Percentiles rank a stretch among this genome's conserved stretches.
phyloP scores from a whole-genome alignment of 2,113 vertebrate genomes.

The Coregonus clupeaformis region DNA sequence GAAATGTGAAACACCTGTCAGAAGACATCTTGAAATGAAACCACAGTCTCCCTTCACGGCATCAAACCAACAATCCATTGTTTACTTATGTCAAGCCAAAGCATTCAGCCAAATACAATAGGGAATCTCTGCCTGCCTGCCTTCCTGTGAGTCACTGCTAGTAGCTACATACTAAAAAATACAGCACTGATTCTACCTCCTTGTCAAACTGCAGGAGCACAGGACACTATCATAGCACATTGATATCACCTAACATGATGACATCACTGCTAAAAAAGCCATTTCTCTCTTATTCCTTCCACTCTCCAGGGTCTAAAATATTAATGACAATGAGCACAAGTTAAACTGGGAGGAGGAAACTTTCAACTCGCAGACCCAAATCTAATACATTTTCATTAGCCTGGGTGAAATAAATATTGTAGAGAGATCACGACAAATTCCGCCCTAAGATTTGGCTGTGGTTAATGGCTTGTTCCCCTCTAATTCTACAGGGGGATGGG shows the following conservation, averaged over 20 bases:
- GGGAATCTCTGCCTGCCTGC: not conserved
- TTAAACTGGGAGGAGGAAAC: not conserved
- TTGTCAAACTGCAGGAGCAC: too few relatives aligned
- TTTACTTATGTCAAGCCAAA: conserved; percentile 48
- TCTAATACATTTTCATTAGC: conserved; percentile 55
- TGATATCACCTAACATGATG: conserved; percentile 29
- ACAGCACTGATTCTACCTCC: too few relatives aligned
- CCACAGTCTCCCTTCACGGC: conserved; percentile 42
- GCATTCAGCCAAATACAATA: conserved; percentile 47
- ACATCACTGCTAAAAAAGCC: conserved; percentile 22
- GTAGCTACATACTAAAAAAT: conserved; percentile 7
- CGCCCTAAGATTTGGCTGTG: conserved; percentile 43
- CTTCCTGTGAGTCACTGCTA: not conserved
- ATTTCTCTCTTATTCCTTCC: conserved; percentile 21
- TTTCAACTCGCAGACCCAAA: conserved; percentile 10
- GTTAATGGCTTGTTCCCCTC: conserved; percentile 42
- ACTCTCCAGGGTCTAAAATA: conserved; percentile 9
- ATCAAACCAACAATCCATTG: conserved; percentile 45
- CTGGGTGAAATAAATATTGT: conserved; percentile 41
- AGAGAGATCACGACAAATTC: conserved; percentile 40
- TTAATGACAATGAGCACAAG: conserved; percentile 10
- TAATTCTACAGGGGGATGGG: conserved; percentile 31
- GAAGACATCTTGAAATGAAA: conserved; percentile 54
- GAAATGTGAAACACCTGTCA: conserved; percentile 56
- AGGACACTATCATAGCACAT: too few relatives aligned